These are phyloP conservation scores for Macrophya alboannulata DNA, from an alignment of 2,888 invertebrate species.

Conservation along the genomic window DNA sequence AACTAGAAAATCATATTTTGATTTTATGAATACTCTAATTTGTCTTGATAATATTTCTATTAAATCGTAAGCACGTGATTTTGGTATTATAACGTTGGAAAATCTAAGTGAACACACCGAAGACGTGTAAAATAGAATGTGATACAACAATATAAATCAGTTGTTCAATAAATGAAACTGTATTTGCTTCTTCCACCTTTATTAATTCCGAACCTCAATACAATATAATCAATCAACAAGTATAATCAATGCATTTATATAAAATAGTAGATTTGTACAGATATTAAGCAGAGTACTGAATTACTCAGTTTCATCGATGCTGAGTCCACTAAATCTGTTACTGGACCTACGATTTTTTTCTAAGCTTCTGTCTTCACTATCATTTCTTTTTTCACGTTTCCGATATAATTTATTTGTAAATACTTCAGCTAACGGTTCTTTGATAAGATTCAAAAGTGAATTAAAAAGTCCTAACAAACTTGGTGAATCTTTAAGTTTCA, in stretches of 20 bases:
- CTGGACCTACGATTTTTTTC: conserved; percentile 59
- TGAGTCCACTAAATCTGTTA: conserved; percentile 64
- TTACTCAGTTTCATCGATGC: conserved; percentile 61
- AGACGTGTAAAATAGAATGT: conserved; percentile 87
- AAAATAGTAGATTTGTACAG: conserved; percentile 9
- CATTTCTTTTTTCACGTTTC: conserved; percentile 65
- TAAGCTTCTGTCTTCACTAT: conserved; percentile 36
- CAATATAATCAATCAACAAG: conserved; percentile 1
- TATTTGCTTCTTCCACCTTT: too few species aligned
- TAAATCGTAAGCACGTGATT: background rate
- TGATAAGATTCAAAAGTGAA: conserved; percentile 66
- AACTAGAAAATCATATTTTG: background rate
- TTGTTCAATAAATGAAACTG: too few species aligned
- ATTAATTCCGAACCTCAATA: conserved; percentile 43
- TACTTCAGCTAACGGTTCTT: conserved; percentile 61
- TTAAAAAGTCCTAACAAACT: conserved; percentile 73
- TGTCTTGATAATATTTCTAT: conserved; percentile 54
- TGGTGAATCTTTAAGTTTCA: conserved; percentile 73
- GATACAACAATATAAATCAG: too few species aligned
- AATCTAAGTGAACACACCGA: conserved; percentile 78
- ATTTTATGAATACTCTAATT: background rate
- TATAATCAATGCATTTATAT: conserved; percentile 26
- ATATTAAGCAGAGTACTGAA: conserved; percentile 33
- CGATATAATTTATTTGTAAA: conserved; percentile 59
- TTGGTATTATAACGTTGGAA: conserved; percentile 50